Evolutionary conservation across 1,140 invertebrate species (phyloP).

Genomic region (Papilio polyxenes): DNA sequence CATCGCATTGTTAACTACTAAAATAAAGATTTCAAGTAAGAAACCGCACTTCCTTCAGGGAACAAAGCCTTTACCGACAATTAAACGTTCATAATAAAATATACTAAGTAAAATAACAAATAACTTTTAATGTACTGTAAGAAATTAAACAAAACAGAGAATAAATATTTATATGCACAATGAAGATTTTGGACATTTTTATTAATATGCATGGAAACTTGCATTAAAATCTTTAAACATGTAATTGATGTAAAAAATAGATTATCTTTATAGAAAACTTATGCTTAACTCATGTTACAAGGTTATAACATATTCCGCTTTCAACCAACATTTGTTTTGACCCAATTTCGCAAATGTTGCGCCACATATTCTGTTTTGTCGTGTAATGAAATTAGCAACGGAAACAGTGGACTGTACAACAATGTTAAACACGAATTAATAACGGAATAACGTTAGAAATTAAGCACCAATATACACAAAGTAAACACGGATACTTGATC

Average conservation of each 20-base stretch:
- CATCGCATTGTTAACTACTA: background rate
- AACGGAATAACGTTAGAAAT: background rate
- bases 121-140: background rate
- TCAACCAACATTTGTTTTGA: conserved; percentile 3
- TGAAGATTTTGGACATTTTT: no score
- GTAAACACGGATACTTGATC: background rate
- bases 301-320: background rate
- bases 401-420: conserved; percentile 20
- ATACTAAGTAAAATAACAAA: background rate
- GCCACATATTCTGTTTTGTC: conserved; percentile 22
- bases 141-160: background rate
- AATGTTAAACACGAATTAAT: conserved; percentile 27
- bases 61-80: background rate
- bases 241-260: background rate
- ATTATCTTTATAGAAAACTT: background rate
- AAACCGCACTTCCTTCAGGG: background rate
- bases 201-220: background rate
- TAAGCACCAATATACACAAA: background rate
- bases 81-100: background rate
- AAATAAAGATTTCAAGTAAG: background rate
- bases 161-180: no score
- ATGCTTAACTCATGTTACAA: background rate
- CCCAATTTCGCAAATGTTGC: conserved; percentile 7
- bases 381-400: conserved; percentile 22
- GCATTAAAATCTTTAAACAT: background rate